These are phyloP conservation scores for Catharus minimus DNA, from an alignment of 2,113 vertebrate species.

Conservation along the genomic window DNA sequence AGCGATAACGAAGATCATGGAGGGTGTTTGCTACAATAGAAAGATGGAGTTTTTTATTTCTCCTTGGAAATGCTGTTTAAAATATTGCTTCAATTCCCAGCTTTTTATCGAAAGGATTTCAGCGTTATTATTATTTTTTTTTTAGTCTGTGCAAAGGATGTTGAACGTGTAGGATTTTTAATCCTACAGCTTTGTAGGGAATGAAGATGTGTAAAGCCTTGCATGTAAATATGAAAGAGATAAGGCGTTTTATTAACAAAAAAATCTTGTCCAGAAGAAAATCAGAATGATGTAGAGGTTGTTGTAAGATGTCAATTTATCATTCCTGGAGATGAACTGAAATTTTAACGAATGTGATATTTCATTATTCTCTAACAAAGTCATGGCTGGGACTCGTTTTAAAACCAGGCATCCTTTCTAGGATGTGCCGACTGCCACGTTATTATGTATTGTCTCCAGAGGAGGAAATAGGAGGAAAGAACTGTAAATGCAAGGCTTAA, in stretches of 20 bases:
- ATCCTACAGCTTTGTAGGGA: neutral
- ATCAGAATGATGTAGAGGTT: constrained; percentile 6
- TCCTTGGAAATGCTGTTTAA: neutral
- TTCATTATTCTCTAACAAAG: constrained; percentile 14
- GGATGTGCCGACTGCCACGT: constrained; percentile 41
- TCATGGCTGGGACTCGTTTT: neutral
- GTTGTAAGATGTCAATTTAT: constrained; percentile 38
- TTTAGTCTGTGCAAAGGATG: neutral
- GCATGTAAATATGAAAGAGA: neutral
- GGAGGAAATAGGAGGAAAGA: constrained; percentile 26
- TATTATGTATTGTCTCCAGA: constrained; percentile 34
- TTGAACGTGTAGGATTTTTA: neutral
- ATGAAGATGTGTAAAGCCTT: neutral
- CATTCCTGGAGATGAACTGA: constrained; percentile 24
- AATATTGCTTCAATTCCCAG: neutral
- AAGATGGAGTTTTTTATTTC: constrained; percentile 19
- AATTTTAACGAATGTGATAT: constrained; percentile 35
- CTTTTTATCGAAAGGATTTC: neutral
- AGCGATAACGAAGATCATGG: constrained; percentile 36
- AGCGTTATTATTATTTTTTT: neutral
- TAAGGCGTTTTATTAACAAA: neutral
- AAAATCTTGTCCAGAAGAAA: neutral
- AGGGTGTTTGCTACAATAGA: constrained; percentile 24
- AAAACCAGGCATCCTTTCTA: neutral
- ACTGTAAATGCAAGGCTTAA: constrained; percentile 15